These are phyloP conservation scores for Cranoglanis bouderius DNA, from an alignment of 2,113 vertebrate genomes.

Conservation along the genomic window DNA sequence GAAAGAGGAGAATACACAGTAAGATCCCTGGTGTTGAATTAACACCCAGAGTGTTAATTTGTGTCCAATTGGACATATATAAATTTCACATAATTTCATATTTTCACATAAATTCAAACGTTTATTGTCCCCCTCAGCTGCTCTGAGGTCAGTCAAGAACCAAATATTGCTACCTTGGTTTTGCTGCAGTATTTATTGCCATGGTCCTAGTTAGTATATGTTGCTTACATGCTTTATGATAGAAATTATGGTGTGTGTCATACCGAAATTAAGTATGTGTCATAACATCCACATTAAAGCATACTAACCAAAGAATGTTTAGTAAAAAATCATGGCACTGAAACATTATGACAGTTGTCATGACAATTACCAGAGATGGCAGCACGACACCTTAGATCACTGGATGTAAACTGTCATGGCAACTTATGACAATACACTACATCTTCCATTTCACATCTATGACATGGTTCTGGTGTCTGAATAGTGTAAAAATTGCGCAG, in stretches of 20 bases:
- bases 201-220: neutral
- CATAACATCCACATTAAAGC: neutral
- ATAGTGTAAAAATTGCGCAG: neutral
- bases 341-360: neutral
- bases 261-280: neutral
- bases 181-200: too few relatives aligned
- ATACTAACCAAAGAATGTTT: neutral
- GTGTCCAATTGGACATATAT: too few relatives aligned
- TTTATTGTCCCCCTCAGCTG: neutral
- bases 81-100: too few relatives aligned
- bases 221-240: neutral
- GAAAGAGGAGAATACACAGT: too few relatives aligned
- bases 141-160: neutral
- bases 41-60: too few relatives aligned
- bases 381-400: neutral
- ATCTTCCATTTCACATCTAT: neutral
- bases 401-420: neutral
- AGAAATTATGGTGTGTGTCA: neutral
- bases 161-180: neutral
- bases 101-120: neutral
- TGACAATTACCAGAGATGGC: neutral
- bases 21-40: too few relatives aligned
- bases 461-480: neutral
- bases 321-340: neutral
- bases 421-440: neutral